Percentiles rank a stretch among this genome's conserved stretches.
Conservation (phyloP, 2,113 vertebrate species). For the Pipa parva region DNA sequence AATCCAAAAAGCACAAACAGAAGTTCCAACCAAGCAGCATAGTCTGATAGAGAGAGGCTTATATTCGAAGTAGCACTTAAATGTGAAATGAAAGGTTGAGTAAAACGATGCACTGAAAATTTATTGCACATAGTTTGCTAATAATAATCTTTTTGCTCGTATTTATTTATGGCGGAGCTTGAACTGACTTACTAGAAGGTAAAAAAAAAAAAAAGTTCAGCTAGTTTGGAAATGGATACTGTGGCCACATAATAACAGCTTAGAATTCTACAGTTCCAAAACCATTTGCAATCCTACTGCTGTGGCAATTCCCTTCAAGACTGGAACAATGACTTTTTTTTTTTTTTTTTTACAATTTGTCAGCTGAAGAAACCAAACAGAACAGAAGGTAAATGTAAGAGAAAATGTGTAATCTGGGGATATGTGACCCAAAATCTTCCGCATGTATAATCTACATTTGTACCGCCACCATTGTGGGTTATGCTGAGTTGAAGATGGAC, state of each 20-base stretch:
- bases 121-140: constrained; percentile 47
- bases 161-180: constrained; percentile 8
- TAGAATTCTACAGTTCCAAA: constrained; percentile 20
- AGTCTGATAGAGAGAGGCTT: constrained; percentile 44
- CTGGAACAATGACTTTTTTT: constrained; percentile 30
- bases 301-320: constrained; percentile 3
- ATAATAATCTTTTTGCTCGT: constrained; percentile 33
- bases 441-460: too few relatives aligned
- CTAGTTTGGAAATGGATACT: constrained; percentile 19
- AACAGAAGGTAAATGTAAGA: too few relatives aligned
- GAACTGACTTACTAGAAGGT: constrained; percentile 28
- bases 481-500: too few relatives aligned
- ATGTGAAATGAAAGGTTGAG: constrained; percentile 49
- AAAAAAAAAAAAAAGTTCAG: constrained; percentile 18
- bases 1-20: constrained; percentile 37
- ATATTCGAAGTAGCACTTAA: constrained; percentile 46
- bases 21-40: constrained; percentile 40
- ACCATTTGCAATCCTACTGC: constrained; percentile 18
- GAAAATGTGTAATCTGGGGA: too few relatives aligned
- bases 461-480: too few relatives aligned
- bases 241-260: constrained; percentile 33
- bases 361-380: too few relatives aligned
- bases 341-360: too few relatives aligned
- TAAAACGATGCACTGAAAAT: constrained; percentile 44
- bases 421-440: too few relatives aligned